Percentiles rank a stretch among this genome's conserved stretches.
phyloP scores from a whole-genome alignment of 1,140 invertebrate species.

The Ceratina australensis region DNA sequence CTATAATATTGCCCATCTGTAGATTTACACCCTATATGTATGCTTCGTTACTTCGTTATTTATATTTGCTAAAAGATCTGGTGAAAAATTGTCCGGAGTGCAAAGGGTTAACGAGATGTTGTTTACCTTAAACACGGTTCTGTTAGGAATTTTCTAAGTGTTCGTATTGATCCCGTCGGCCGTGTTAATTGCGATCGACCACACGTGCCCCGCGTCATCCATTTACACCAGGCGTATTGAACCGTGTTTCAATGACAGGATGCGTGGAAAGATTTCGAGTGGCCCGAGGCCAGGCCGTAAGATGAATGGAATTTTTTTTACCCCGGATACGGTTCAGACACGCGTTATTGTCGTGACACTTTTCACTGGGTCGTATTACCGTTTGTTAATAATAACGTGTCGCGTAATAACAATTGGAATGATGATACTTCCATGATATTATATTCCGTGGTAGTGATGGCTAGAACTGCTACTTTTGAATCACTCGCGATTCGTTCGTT shows the following conservation, averaged over 20 bases:
- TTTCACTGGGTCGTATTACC: background rate
- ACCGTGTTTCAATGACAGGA: background rate
- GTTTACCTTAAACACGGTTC: background rate
- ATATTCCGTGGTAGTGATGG: no score
- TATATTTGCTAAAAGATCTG: no score
- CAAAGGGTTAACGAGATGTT: background rate
- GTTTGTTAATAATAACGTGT: background rate
- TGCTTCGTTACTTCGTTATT: no score
- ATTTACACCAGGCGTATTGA: background rate
- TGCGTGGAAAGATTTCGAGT: background rate
- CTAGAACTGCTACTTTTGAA: no score
- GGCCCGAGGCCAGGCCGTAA: background rate
- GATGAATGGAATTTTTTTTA: conserved; percentile 4
- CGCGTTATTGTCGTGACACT: background rate
- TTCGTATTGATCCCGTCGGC: background rate
- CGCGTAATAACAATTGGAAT: background rate
- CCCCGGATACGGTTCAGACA: background rate
- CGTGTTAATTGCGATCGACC: conserved; percentile 13
- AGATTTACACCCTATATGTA: no score
- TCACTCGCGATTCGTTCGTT: no score
- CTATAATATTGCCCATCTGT: no score
- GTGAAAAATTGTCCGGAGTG: no score
- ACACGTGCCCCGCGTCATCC: no score
- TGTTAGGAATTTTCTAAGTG: background rate
- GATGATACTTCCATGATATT: background rate